phyloP scores from a whole-genome alignment of 2,797 vertebrate genomes.

The Stomatorhinus walkeri region DNA sequence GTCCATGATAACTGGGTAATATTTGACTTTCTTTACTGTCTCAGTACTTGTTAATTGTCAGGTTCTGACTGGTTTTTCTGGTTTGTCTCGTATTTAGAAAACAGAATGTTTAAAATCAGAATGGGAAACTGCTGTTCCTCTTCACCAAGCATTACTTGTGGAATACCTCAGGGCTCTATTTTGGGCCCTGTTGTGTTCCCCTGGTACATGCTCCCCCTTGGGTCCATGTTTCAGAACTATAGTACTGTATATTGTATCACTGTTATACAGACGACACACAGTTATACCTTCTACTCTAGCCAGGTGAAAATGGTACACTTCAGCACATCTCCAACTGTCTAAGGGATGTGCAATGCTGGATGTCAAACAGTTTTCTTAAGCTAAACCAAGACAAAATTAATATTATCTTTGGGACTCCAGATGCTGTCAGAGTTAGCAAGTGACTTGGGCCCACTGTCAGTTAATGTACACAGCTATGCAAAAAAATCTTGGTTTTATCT shows the following conservation, averaged over 20 bases:
- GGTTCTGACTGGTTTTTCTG: neutral
- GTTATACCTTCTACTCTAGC: neutral
- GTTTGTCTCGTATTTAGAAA: neutral
- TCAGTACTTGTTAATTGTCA: constrained; percentile 3
- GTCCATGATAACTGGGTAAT: constrained; percentile 26
- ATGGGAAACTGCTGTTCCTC: neutral
- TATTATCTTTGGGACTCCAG: neutral
- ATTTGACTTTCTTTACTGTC: constrained; percentile 22
- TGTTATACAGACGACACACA: neutral
- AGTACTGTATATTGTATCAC: neutral
- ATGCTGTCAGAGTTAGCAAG: neutral
- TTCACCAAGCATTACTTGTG: neutral
- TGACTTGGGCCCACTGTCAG: neutral
- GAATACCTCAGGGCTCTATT: neutral
- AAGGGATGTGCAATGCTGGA: neutral
- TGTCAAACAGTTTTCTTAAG: neutral
- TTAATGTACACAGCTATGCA: neutral
- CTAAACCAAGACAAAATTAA: neutral
- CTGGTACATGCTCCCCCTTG: neutral
- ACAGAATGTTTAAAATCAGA: neutral
- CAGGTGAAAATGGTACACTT: neutral
- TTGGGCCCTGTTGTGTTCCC: neutral
- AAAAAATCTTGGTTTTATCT: neutral
- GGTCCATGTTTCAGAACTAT: neutral
- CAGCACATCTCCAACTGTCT: neutral